Evolutionary conservation across 2,888 invertebrate species (phyloP), one percentile per base, ranked within the genome.

Genomic region (Nudaria mundana): DNA sequence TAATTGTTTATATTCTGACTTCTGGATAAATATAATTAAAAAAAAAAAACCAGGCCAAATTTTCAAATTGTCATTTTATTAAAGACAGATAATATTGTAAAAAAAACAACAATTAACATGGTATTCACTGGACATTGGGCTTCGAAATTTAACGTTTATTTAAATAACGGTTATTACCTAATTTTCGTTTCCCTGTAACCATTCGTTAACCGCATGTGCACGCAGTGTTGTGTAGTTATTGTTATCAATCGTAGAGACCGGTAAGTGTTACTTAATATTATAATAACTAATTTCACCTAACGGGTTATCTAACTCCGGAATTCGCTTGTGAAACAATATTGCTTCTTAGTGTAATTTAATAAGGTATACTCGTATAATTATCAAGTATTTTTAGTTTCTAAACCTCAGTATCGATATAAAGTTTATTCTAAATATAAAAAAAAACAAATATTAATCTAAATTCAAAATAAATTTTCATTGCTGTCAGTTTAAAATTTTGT

Each of bases 151-250:
- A 43, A 50, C 41, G 39, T 30, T 52, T 28, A n/a, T 53, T 45
- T 49, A 41, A 30, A 29, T n/a, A n/a, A n/a, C n/a, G n/a, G n/a
- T 37, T 46, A 30, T 14, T 12, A 22, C 38, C 28, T 45, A 40
- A 10, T 25, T 13, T 23, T 12, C 15, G 5, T 41, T 43, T 57
- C 40, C 33, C 26, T 40, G 40, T 52, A 48, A 51, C 35, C 30
- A 29, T 43, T 52, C 39, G 38, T 45, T 53, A 60, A 59, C 55
- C 49, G 68, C 61, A 67, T 63, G 59, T 51, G 58, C 60, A 58
- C 60, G 60, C 37, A 63, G 62, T 63, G 60, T 56, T 66, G 55
- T 59, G 52, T 58, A 58, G 56, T 48, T 39, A 40, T 45, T 56
- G 32, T 40, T 45, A 13, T 44, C 38, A 52, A 48, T 29, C 25